These are phyloP conservation scores for Venustoraphidia nigricollis DNA, from an alignment of 2,888 invertebrate genomes.

Conservation along the genomic window DNA sequence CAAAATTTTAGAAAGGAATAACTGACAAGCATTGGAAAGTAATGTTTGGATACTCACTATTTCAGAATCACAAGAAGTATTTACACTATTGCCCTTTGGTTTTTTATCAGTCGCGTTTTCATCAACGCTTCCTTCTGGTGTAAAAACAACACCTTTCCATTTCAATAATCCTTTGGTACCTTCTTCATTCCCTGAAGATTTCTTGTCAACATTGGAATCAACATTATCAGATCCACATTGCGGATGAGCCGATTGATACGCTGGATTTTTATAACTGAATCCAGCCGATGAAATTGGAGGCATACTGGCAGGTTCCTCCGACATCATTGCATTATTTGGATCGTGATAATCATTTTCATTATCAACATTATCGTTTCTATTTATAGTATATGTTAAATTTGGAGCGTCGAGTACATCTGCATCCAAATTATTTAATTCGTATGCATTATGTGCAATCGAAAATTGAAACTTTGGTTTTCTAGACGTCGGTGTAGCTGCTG, in stretches of 20 bases:
- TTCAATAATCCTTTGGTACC: conserved; percentile 39
- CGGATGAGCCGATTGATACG: conserved; percentile 61
- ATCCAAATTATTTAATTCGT: conserved; percentile 48
- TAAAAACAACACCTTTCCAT: conserved; percentile 63
- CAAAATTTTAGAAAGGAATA: not conserved
- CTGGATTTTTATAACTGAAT: conserved; percentile 58
- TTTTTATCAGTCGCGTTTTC: not conserved
- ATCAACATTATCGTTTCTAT: conserved; percentile 29
- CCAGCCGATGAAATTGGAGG: conserved; percentile 30
- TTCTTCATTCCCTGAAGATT: conserved; percentile 12
- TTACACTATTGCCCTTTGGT: not conserved
- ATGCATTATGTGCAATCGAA: conserved; percentile 46
- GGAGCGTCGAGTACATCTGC: conserved; percentile 48
- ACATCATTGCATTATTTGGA: conserved; percentile 17
- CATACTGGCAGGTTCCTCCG: conserved; percentile 38
- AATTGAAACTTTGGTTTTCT: conserved; percentile 57
- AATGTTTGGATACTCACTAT: not conserved
- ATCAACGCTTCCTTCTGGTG: conserved; percentile 34
- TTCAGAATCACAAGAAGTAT: not conserved
- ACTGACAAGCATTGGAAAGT: not conserved
- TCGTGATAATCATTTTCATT: conserved; percentile 12
- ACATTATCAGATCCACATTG: conserved; percentile 22
- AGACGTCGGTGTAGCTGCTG: conserved; percentile 40
- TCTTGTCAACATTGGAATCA: not conserved
- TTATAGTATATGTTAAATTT: conserved; percentile 27